Evolutionary conservation across 2,888 invertebrate genomes (phyloP).

Genomic region (Lithophane leautieri): DNA sequence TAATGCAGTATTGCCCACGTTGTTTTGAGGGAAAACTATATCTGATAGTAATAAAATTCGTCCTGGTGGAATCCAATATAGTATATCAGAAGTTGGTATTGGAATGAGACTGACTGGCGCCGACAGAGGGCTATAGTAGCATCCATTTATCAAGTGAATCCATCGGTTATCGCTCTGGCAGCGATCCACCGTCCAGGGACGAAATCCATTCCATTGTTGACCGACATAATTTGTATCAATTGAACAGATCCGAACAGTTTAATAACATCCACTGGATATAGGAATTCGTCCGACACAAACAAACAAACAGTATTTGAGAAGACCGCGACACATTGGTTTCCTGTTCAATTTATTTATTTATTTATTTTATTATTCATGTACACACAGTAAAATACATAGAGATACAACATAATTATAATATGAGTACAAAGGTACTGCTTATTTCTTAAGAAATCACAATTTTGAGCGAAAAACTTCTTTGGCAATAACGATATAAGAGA

Average conservation of each 20-base stretch:
- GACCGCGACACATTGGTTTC: neutral
- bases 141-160: constrained; percentile 74
- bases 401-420: too few species aligned
- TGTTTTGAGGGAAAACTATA: constrained; percentile 24
- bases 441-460: too few species aligned
- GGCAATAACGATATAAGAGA: neutral
- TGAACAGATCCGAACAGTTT: constrained; percentile 37
- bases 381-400: too few species aligned
- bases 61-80: constrained; percentile 31
- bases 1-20: constrained; percentile 13
- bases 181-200: constrained; percentile 63
- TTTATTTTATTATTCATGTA: too few species aligned
- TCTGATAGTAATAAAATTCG: constrained; percentile 21
- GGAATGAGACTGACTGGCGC: constrained; percentile 79
- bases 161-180: constrained; percentile 75
- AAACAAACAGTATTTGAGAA: constrained; percentile 23
- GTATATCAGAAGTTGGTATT: constrained; percentile 41
- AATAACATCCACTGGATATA: constrained; percentile 29
- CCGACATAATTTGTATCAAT: constrained; percentile 37
- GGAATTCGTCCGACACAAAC: neutral
- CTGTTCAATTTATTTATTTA: too few species aligned
- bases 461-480: neutral
- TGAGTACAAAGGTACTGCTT: too few species aligned
- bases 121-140: constrained; percentile 65
- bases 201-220: constrained; percentile 63